Percentiles rank a stretch among this genome's conserved stretches.
These are phyloP conservation scores for Xenotilapia flavipinnis DNA, from an alignment of 2,113 vertebrate genomes.

Conservation along the genomic window DNA sequence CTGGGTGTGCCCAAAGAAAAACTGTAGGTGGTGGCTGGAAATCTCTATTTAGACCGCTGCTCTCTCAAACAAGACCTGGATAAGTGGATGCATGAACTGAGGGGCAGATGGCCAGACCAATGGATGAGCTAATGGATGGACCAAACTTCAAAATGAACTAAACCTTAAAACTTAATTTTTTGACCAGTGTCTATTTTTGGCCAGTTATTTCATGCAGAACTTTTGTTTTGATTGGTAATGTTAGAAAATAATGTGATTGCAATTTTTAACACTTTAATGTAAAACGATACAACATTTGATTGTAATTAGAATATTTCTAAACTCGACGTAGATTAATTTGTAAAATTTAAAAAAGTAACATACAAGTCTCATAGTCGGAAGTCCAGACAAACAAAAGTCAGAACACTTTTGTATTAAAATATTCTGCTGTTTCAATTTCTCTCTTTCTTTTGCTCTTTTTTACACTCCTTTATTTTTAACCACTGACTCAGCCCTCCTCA, in stretches of 20 bases:
- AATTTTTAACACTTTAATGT: background rate
- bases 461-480: background rate
- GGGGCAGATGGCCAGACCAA: background rate
- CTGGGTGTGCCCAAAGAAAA: background rate
- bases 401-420: background rate
- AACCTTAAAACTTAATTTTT: background rate
- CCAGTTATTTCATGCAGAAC: background rate
- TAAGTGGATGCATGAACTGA: background rate
- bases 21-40: background rate
- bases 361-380: background rate
- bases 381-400: background rate
- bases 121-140: background rate
- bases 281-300: background rate
- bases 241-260: background rate
- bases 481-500: background rate
- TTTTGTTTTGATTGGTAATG: background rate
- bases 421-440: background rate
- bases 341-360: background rate
- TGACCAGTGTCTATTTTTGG: background rate
- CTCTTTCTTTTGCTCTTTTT: background rate
- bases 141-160: background rate
- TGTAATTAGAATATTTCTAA: background rate
- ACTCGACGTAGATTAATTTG: background rate
- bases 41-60: background rate
- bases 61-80: background rate